phyloP scores from a whole-genome alignment of 2,888 invertebrate genomes.

The Campoplex nolae region DNA sequence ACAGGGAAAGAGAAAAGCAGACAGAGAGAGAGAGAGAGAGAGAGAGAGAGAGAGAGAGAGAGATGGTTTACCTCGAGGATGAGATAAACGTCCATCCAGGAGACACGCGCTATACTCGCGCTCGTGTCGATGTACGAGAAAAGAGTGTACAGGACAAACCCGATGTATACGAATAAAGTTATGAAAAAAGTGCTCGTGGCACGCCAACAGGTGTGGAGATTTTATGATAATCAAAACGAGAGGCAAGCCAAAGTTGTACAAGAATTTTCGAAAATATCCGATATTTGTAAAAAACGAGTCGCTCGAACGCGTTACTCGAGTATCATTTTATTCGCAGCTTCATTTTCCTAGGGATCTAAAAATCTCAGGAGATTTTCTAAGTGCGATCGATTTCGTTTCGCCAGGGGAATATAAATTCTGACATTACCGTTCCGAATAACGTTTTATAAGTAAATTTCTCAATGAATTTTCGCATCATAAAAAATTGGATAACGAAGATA shows the following conservation, averaged over 20 bases:
- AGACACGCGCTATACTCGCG: constrained; percentile 41
- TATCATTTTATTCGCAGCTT: neutral
- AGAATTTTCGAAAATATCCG: neutral
- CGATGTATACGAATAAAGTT: neutral
- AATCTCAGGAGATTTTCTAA: neutral
- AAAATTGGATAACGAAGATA: neutral
- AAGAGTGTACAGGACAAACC: constrained; percentile 47
- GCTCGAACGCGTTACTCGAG: neutral
- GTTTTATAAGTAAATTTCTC: neutral
- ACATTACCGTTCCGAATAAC: neutral
- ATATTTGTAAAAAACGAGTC: neutral
- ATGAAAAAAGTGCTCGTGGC: constrained; percentile 4
- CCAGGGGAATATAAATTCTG: neutral
- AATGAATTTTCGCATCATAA: neutral
- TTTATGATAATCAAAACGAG: constrained; percentile 20
- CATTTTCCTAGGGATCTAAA: neutral
- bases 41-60: constrained; percentile 18
- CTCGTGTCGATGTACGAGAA: constrained; percentile 37
- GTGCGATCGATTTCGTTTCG: neutral
- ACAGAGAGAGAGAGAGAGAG: constrained; percentile 35
- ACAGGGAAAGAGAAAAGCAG: neutral
- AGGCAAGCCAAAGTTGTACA: constrained; percentile 6
- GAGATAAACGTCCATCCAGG: constrained; percentile 64
- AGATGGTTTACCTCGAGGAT: constrained; percentile 49
- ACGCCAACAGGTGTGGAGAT: constrained; percentile 54